Conservation (phyloP, 2,113 vertebrate species). For the Castor canadensis region DNA sequence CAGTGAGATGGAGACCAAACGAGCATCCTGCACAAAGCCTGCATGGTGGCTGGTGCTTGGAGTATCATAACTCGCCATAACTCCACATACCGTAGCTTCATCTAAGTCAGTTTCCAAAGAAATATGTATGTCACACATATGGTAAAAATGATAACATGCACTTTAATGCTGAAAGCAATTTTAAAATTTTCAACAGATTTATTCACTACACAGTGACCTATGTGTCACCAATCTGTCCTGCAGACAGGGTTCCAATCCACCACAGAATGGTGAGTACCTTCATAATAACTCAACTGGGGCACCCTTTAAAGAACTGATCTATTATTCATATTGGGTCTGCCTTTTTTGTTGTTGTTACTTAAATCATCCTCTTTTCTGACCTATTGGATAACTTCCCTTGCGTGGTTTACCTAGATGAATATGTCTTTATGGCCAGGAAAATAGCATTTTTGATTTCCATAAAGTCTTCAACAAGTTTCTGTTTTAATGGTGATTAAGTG, state of each 20-base stretch:
- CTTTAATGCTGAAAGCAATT: neutral
- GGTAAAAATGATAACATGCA: neutral
- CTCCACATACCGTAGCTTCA: neutral
- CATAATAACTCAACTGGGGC: neutral
- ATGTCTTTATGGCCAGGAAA: neutral
- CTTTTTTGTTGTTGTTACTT: neutral
- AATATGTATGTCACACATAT: neutral
- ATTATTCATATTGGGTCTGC: neutral
- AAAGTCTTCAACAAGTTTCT: neutral
- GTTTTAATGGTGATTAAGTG: constrained; percentile 25
- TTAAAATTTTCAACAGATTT: constrained; percentile 25
- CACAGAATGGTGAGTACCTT: neutral
- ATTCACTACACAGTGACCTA: neutral
- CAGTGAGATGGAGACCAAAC: neutral
- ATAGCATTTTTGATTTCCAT: neutral
- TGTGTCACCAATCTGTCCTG: neutral
- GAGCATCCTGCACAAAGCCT: too few relatives aligned
- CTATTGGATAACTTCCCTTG: neutral
- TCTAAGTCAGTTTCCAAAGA: neutral
- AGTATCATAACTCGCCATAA: neutral
- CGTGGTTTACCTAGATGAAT: neutral
- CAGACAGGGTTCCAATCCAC: neutral
- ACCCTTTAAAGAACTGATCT: neutral
- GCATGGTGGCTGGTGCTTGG: accelerated
- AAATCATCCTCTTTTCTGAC: neutral